Evolutionary conservation across 2,797 vertebrate genomes (phyloP).

Genomic region (Sorex maritimensis): DNA sequence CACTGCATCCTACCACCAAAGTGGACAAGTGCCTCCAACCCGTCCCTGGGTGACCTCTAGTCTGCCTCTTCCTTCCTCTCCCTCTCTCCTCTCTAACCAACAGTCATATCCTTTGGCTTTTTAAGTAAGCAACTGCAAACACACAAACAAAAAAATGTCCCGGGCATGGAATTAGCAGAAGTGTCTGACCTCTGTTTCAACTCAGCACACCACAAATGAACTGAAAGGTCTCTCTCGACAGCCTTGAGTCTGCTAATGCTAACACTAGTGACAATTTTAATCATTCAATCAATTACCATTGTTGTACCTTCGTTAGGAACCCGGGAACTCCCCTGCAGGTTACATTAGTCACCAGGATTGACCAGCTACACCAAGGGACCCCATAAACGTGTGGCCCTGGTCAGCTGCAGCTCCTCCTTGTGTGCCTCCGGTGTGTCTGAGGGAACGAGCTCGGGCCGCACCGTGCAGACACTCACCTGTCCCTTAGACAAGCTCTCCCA

Average conservation of each 20-base stretch:
- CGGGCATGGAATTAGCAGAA: slow-evolving; percentile 21
- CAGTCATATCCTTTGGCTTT: slow-evolving; percentile 45
- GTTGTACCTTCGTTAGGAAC: slow-evolving; percentile 24
- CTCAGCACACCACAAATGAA: slow-evolving; percentile 56
- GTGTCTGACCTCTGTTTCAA: slow-evolving; percentile 37
- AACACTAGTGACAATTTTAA: slow-evolving; percentile 1
- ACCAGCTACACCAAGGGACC: not conserved
- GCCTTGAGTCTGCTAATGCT: not conserved
- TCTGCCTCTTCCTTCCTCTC: too few species aligned
- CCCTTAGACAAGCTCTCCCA: slow-evolving; percentile 95
- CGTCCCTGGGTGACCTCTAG: too few species aligned
- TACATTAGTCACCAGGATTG: slow-evolving; percentile 66
- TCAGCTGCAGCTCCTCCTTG: slow-evolving; percentile 36
- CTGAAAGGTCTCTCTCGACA: slow-evolving; percentile 10
- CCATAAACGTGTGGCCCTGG: not conserved
- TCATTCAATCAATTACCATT: slow-evolving; percentile 57
- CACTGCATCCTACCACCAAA: too few species aligned
- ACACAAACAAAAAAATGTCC: not conserved
- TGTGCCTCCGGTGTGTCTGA: not conserved
- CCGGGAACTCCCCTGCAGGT: slow-evolving; percentile 48
- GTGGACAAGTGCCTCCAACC: too few species aligned
- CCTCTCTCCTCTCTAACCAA: not conserved
- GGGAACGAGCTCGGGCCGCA: not conserved
- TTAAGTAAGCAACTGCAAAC: slow-evolving; percentile 52
- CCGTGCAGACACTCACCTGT: slow-evolving; percentile 89